Evolutionary conservation across 2,113 vertebrate genomes (phyloP), one percentile per base, ranked within the genome.

Genomic region (Sturnira hondurensis): DNA sequence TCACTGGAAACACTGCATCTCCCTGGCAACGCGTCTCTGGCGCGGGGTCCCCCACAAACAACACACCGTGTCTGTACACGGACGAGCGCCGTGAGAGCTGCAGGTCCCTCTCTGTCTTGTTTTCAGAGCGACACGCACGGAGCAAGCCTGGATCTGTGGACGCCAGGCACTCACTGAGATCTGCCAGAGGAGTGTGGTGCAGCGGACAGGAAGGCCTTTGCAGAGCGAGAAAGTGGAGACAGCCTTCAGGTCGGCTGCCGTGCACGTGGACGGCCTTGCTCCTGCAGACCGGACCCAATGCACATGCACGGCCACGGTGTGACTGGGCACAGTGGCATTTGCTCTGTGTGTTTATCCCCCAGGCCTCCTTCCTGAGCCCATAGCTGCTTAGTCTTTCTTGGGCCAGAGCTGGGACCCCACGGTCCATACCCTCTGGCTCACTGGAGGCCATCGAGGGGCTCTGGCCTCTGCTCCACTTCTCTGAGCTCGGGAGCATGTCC

Each of bases 81-180:
- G 50, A 63, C 28, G 9, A 52, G 58, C 19, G 2, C 19, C 1
- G 0, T 20, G 36, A 43, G 22, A 24, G 0, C 38, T 12, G 20
- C 7, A 1, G 1, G 4, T 4, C 26, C 47, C 24, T 38, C 63
- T 7, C 10, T 19, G 12, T 13, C 38, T 58, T 38, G 26, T 58
- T 71, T 31, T 70, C 8, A 41, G 6, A 50, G 61, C 14, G 22
- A 24, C 14, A 0, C 2, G 0, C 7, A 4, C 7, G 14, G 9
- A 33, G 11, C 3, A 2, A 33, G 41, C 52, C 61, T n/a, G 70
- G 3, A 5, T 19, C 2, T n/a, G 5, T 19, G 26, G 28, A 41
- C n/a, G 22, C 31, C 19, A 8, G 0, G 7, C 13, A 3, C 2
- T 22, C 6, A 31, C 28, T 7, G 54, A 15, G 47, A 54, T 17